Conservation (phyloP, 2,113 vertebrate species). For the Lathamus discolor region DNA sequence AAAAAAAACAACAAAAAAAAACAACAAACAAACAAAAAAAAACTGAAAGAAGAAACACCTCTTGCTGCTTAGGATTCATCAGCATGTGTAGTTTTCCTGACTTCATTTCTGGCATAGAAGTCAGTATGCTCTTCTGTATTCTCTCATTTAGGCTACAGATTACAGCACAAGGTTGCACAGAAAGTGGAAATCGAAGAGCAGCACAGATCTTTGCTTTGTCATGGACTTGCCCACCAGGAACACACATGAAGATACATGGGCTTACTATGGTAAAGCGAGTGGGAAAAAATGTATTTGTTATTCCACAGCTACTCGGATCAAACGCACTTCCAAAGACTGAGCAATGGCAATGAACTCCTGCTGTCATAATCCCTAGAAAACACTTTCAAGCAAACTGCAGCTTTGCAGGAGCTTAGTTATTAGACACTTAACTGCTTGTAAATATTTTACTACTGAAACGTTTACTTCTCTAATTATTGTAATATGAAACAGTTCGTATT, state of each 20-base stretch:
- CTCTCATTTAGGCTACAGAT: neutral
- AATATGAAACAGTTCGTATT: neutral
- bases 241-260: neutral
- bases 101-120: neutral
- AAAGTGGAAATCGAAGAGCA: neutral
- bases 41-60: neutral
- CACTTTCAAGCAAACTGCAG: neutral
- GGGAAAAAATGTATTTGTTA: neutral
- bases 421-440: slow-evolving; percentile 8
- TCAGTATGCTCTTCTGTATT: neutral
- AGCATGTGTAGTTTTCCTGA: neutral
- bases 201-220: neutral
- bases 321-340: neutral
- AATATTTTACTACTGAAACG: neutral
- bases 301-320: neutral
- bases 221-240: neutral
- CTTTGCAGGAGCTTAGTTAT: neutral
- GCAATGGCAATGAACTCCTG: neutral
- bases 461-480: neutral
- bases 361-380: neutral
- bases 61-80: neutral
- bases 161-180: neutral
- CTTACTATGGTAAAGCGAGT: neutral
- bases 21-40: neutral
- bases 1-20: neutral